These are phyloP conservation scores for Eristalis pertinax DNA, from an alignment of 2,888 invertebrate genomes.

Conservation along the genomic window DNA sequence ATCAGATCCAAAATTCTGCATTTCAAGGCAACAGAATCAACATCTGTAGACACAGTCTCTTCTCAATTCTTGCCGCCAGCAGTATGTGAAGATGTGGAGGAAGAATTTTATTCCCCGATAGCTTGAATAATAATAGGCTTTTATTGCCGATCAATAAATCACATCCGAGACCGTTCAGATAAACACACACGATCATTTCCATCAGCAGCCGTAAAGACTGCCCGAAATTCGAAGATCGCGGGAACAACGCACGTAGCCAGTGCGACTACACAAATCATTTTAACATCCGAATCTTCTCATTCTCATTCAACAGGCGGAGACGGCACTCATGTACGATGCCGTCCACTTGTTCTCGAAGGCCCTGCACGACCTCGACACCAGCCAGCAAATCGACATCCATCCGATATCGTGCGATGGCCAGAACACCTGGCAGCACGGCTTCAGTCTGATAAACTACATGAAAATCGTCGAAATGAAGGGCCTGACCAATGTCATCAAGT, in stretches of 20 bases:
- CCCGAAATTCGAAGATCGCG: too few species aligned
- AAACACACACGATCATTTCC: background rate
- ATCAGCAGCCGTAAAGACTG: background rate
- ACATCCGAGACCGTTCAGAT: background rate
- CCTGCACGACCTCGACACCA: constrained; percentile 93
- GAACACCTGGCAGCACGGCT: constrained; percentile 96
- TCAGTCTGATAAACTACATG: constrained; percentile 97
- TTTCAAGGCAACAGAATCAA: too few species aligned
- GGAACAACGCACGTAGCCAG: background rate
- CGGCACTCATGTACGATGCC: constrained; percentile 97
- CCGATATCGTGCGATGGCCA: constrained; percentile 93
- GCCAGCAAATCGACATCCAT: constrained; percentile 93
- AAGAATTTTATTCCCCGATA: background rate
- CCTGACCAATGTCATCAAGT: constrained; percentile 95
- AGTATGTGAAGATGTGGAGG: background rate
- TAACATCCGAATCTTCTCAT: background rate
- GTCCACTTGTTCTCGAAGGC: constrained; percentile 97
- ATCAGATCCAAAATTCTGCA: too few species aligned
- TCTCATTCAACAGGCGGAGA: constrained; percentile 88
- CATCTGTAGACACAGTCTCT: too few species aligned
- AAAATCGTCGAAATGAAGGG: constrained; percentile 97
- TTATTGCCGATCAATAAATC: background rate
- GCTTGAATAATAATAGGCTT: background rate
- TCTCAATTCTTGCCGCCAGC: background rate
- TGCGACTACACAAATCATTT: background rate